Evolutionary conservation across 2,888 invertebrate genomes (phyloP).

Genomic region (Cantharis rufa): DNA sequence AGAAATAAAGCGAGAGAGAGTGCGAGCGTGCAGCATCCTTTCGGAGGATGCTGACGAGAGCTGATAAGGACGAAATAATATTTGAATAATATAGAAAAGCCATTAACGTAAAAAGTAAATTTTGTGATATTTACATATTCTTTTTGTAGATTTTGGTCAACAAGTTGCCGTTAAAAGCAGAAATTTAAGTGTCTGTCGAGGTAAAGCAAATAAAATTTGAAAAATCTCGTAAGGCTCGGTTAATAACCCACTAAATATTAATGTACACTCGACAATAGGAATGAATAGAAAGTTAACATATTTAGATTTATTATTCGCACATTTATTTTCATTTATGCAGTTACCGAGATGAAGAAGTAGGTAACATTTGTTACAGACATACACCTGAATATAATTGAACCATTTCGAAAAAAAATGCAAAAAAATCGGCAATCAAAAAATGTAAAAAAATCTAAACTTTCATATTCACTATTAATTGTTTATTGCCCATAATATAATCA

Average conservation of each 20-base stretch:
- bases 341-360: background rate
- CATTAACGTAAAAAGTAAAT: background rate
- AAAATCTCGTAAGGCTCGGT: conserved; percentile 1
- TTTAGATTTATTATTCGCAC: conserved; percentile 11
- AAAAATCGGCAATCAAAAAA: background rate
- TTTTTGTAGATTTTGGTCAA: background rate
- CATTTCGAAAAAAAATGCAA: background rate
- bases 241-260: conserved; percentile 15
- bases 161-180: background rate
- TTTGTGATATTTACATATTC: background rate
- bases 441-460: background rate
- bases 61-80: background rate
- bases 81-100: background rate
- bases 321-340: conserved; percentile 3
- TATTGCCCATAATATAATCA: background rate
- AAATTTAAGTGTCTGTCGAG: background rate
- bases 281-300: conserved; percentile 9
- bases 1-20: background rate
- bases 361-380: background rate
- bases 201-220: background rate
- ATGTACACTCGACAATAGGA: conserved; percentile 12
- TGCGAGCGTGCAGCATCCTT: no score
- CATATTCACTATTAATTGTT: background rate
- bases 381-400: background rate
- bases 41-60: background rate